These are phyloP conservation scores for Amphiprion percula DNA, from an alignment of 2,113 vertebrate species.

Conservation along the genomic window DNA sequence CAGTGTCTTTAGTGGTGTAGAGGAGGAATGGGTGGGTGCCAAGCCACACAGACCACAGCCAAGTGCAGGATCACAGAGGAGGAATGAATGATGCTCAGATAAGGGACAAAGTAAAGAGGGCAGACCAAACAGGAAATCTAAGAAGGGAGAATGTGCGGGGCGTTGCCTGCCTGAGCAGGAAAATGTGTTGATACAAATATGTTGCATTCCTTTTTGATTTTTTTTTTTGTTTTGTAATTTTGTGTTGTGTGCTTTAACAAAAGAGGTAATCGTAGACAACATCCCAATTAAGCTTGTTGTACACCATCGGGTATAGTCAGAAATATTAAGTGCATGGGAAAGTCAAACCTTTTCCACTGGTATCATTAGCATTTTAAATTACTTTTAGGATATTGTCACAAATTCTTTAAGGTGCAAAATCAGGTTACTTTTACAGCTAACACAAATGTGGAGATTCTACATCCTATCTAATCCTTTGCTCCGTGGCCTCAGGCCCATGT, in stretches of 20 bases:
- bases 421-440: slow-evolving; percentile 5
- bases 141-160: slow-evolving; percentile 75
- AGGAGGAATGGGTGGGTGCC: slow-evolving; percentile 74
- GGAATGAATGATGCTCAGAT: slow-evolving; percentile 86
- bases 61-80: slow-evolving; percentile 78
- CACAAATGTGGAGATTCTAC: slow-evolving; percentile 1
- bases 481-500: slow-evolving; percentile 16
- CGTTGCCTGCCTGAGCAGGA: slow-evolving; percentile 73
- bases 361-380: neutral
- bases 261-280: neutral
- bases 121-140: slow-evolving; percentile 88
- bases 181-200: slow-evolving; percentile 65
- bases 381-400: neutral
- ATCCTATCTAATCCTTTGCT: slow-evolving; percentile 12
- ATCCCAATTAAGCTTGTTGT: neutral
- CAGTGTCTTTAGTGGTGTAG: slow-evolving; percentile 71
- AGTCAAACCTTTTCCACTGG: neutral
- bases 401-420: neutral
- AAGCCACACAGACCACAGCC: slow-evolving; percentile 75
- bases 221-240: slow-evolving; percentile 25
- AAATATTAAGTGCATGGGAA: neutral
- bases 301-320: neutral
- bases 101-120: slow-evolving; percentile 82
- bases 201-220: slow-evolving; percentile 41
- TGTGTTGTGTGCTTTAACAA: neutral